Percentiles rank a stretch among this genome's conserved stretches.
These are phyloP conservation scores for Heliconius hortense DNA, from an alignment of 2,888 invertebrate species.

Conservation along the genomic window DNA sequence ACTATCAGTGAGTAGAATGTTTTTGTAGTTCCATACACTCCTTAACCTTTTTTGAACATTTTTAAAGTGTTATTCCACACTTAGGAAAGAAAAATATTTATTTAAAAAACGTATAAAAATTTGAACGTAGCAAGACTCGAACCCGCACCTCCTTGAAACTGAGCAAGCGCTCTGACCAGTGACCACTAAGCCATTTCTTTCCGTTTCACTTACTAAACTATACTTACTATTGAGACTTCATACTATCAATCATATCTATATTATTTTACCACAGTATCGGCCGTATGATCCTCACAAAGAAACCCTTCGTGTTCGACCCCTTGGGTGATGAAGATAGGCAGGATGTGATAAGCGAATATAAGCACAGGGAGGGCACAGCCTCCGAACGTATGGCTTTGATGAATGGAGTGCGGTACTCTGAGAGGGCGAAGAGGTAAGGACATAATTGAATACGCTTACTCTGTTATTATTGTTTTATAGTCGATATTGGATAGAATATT, in stretches of 20 bases:
- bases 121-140: too few species aligned
- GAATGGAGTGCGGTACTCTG: conserved; percentile 87
- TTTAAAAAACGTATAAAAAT: too few species aligned
- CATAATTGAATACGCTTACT: background rate
- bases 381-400: conserved; percentile 88
- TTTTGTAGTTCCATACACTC: background rate
- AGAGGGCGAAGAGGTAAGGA: conserved; percentile 83
- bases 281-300: conserved; percentile 87
- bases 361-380: conserved; percentile 86
- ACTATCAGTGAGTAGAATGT: conserved; percentile 82
- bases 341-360: conserved; percentile 87
- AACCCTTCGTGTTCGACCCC: conserved; percentile 86
- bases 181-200: too few species aligned
- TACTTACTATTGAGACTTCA: background rate
- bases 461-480: background rate
- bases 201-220: too few species aligned
- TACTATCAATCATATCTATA: background rate
- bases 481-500: background rate
- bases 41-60: too few species aligned
- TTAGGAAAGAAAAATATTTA: too few species aligned
- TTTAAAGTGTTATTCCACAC: too few species aligned
- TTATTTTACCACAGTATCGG: conserved; percentile 83
- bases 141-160: too few species aligned
- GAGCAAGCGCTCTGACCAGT: too few species aligned
- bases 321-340: conserved; percentile 87